Conservation (phyloP, 2,797 vertebrate species). For the Gila robusta region DNA sequence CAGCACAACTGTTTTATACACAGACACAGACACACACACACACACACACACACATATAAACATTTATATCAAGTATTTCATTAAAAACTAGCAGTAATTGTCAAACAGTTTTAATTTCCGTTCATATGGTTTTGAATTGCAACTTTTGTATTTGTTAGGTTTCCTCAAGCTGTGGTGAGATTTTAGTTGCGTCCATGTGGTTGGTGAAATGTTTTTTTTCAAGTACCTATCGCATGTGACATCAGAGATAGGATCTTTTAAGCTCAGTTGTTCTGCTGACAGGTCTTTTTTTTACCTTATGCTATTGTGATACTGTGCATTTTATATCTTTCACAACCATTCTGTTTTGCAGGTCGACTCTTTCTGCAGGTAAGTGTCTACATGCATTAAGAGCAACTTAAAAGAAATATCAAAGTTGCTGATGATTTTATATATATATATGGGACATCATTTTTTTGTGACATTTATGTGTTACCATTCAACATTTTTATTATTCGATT, state of each 20-base stretch:
- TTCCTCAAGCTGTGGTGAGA: not conserved
- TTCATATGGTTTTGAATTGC: not conserved
- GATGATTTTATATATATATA: not conserved
- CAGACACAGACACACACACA: no score
- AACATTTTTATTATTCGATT: not conserved
- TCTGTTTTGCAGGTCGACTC: not conserved
- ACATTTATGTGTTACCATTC: not conserved
- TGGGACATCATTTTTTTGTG: not conserved
- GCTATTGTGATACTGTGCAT: not conserved
- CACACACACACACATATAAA: no score
- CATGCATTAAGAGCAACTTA: not conserved
- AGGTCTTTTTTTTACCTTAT: slow-evolving; percentile 8
- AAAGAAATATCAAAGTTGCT: not conserved
- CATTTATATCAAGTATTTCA: no score
- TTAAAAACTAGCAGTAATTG: no score
- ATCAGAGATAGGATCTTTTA: slow-evolving; percentile 29
- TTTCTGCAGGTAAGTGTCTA: slow-evolving; percentile 22
- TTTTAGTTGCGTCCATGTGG: slow-evolving; percentile 9
- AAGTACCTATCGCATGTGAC: slow-evolving; percentile 6
- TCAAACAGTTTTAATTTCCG: no score
- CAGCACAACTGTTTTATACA: no score
- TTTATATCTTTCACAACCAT: not conserved
- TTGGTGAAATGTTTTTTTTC: not conserved
- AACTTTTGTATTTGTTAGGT: not conserved
- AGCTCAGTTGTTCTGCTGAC: slow-evolving; percentile 30